These are phyloP conservation scores for Eucidaris tribuloides DNA, from an alignment of 35 echinoderm and acorn worm genomes.

Conservation along the genomic window DNA sequence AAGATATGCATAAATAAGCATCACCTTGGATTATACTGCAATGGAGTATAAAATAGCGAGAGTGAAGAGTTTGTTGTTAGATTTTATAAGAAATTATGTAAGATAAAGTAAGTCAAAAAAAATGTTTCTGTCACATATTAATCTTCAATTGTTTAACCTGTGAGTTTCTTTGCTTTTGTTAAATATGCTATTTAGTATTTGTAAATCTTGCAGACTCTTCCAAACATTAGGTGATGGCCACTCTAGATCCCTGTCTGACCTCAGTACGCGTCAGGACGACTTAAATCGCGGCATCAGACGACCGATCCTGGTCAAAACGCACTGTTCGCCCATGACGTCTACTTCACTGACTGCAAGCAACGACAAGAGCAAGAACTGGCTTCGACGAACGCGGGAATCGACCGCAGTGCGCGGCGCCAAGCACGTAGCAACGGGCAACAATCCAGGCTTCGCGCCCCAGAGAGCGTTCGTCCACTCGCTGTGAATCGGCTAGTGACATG, in stretches of 20 bases:
- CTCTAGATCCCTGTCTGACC: slow-evolving; percentile 7
- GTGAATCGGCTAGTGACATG: slow-evolving; percentile 23
- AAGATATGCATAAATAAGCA: no score
- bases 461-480: not conserved
- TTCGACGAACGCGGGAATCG: not conserved
- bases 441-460: slow-evolving; percentile 3
- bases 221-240: slow-evolving; percentile 9
- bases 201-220: no score
- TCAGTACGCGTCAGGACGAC: slow-evolving; percentile 12
- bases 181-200: no score
- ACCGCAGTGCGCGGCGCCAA: not conserved
- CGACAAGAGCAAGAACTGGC: not conserved
- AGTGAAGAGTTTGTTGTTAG: no score
- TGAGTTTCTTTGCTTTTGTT: no score
- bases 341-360: slow-evolving; percentile 82
- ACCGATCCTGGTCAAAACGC: slow-evolving; percentile 70
- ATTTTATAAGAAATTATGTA: no score
- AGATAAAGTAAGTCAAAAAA: no score
- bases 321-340: slow-evolving; percentile 92
- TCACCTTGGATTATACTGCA: no score
- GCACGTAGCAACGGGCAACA: slow-evolving; percentile 6
- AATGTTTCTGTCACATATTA: no score
- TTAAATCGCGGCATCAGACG: slow-evolving; percentile 59
- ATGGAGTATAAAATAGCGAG: no score
- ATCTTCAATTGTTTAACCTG: no score